Evolutionary conservation across 2,888 invertebrate genomes (phyloP).

Genomic region (Merodon equestris): DNA sequence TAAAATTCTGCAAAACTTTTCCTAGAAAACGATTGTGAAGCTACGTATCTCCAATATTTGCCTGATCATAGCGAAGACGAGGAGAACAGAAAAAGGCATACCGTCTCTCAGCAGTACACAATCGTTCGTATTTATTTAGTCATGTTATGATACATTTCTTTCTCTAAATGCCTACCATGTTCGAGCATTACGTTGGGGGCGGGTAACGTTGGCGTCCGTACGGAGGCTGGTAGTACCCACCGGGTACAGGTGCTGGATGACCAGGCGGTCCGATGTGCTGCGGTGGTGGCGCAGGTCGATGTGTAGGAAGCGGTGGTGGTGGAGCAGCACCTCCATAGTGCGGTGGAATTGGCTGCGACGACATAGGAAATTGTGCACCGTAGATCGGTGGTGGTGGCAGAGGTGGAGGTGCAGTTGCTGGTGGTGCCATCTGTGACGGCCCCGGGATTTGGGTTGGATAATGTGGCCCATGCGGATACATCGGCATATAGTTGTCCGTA

Average conservation of each 20-base stretch:
- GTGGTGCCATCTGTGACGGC: slow-evolving; percentile 70
- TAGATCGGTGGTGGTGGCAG: slow-evolving; percentile 72
- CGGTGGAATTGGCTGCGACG: slow-evolving; percentile 66
- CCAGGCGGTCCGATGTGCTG: slow-evolving; percentile 78
- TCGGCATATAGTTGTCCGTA: slow-evolving; percentile 79
- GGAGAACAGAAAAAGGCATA: no score
- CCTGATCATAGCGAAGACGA: no score
- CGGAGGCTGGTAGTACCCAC: slow-evolving; percentile 69
- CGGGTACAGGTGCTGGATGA: not conserved
- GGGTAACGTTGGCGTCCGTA: slow-evolving; percentile 70
- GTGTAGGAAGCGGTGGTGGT: slow-evolving; percentile 46
- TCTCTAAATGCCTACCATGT: slow-evolving; percentile 19
- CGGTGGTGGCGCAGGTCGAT: slow-evolving; percentile 71
- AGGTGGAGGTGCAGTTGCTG: slow-evolving; percentile 73
- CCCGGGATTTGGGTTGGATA: slow-evolving; percentile 69
- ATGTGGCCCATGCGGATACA: slow-evolving; percentile 74
- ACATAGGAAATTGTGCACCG: slow-evolving; percentile 65
- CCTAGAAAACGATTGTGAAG: slow-evolving; percentile 36
- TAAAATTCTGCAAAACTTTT: slow-evolving; percentile 56
- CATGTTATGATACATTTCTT: slow-evolving; percentile 43
- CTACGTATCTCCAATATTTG: no score
- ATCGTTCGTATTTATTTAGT: slow-evolving; percentile 31
- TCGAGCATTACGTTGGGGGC: slow-evolving; percentile 52
- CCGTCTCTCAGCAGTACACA: no score
- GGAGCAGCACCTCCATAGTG: slow-evolving; percentile 57